These are phyloP conservation scores for Ormyrus nitidulus DNA, from an alignment of 2,888 invertebrate species.

Conservation along the genomic window DNA sequence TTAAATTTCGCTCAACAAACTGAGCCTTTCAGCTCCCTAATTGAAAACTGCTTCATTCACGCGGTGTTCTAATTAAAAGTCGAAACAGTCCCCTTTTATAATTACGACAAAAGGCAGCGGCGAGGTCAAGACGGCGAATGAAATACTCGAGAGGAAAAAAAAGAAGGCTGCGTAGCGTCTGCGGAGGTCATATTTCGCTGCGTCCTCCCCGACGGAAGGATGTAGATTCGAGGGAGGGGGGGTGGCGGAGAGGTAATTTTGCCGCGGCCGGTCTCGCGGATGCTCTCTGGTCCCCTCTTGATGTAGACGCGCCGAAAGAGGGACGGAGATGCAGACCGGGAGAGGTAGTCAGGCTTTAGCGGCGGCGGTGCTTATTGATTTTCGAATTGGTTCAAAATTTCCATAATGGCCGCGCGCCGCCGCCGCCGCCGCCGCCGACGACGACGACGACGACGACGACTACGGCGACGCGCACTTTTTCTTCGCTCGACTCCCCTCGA, in stretches of 20 bases:
- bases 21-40: slow-evolving; percentile 35
- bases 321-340: no score
- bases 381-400: slow-evolving; percentile 75
- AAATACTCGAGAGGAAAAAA: slow-evolving; percentile 36
- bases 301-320: neutral
- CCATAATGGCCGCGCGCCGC: slow-evolving; percentile 70
- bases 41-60: slow-evolving; percentile 37
- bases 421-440: neutral
- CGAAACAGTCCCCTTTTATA: slow-evolving; percentile 40
- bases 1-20: no score
- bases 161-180: slow-evolving; percentile 33
- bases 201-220: slow-evolving; percentile 15
- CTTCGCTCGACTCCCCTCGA: slow-evolving; percentile 4
- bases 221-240: neutral
- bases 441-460: slow-evolving; percentile 25
- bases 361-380: slow-evolving; percentile 69
- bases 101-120: slow-evolving; percentile 26
- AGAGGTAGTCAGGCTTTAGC: slow-evolving; percentile 8
- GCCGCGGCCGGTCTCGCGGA: slow-evolving; percentile 49
- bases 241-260: slow-evolving; percentile 38
- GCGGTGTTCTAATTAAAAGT: slow-evolving; percentile 42
- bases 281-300: slow-evolving; percentile 34
- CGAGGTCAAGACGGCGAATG: slow-evolving; percentile 14
- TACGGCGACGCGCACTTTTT: slow-evolving; percentile 15
- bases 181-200: slow-evolving; percentile 50